Base-by-base conservation (phyloP, 2,797 vertebrate genomes). In the Phalloptychus januarius region DNA sequence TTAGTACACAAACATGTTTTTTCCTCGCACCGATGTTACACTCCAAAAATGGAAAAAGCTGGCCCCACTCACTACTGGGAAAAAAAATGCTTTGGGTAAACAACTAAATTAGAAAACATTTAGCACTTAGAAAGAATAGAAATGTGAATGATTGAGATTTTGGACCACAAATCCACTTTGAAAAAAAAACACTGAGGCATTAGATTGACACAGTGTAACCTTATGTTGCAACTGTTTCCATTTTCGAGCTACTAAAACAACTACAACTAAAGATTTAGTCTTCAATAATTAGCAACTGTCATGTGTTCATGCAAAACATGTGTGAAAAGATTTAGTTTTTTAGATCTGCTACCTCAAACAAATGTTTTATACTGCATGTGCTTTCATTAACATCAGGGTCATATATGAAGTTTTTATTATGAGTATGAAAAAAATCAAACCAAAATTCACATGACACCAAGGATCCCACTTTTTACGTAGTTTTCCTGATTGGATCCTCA, bases 1-100 rank as follows among this genome's bases (percentile, higher is more conserved):
- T 56, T 6, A 74, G 7, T 28, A 28, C 38, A 20, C 48, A 50
- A 75, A 85, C 75, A 82, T 73, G 46, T 44, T 46, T 56, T 79
- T 79, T 69, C 65, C 70, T 80, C 2, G 40, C 86, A 89, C 40
- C 8, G 38, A 78, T 82, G 72, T 84, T 63, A 82, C 63, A n/a
- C 76, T 82, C 65, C 72, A 77, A 15, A 84, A 82, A 77, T 71
- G 75, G 38, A 28, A 72, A 81, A 81, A 85, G 72, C 6, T 40
- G 65, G 74, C 88, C 87, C 83, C 81, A 72, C 63, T 72, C 45
- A 76, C 50, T 40, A 11, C 16, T 48, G 72, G 71, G 63, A 75
- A 83, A 48, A 84, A 42, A 13, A 50, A 31, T 25, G 76, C 77
- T 77, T 36, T 15, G 52, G 25, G 42, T 79, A 74, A 88, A 78